phyloP scores from a whole-genome alignment of 2,888 invertebrate species.

The Ophion slaviceki region DNA sequence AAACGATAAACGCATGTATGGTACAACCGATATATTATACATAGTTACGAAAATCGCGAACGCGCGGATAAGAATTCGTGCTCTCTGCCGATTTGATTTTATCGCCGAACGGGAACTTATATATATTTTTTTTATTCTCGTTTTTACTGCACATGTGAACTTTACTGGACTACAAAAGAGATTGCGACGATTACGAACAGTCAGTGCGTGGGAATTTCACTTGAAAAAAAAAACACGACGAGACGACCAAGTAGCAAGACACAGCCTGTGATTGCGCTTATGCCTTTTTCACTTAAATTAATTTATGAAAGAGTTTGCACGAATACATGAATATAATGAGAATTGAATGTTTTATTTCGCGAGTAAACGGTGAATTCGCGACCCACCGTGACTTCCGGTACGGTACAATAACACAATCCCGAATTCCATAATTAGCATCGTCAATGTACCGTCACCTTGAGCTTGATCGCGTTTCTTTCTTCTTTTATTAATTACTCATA shows the following conservation, averaged over 20 bases:
- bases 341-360: constrained; percentile 8
- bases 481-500: not conserved
- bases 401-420: not conserved
- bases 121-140: too few relatives aligned
- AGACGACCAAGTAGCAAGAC: not conserved
- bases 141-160: too few relatives aligned
- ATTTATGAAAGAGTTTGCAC: not conserved
- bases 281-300: not conserved
- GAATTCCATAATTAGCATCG: not conserved
- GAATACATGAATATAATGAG: not conserved
- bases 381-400: not conserved
- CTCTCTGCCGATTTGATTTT: not conserved
- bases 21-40: constrained; percentile 56
- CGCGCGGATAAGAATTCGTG: constrained; percentile 22
- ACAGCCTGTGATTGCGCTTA: not conserved
- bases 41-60: constrained; percentile 47
- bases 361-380: constrained; percentile 13
- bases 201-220: not conserved
- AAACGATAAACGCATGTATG: constrained; percentile 61
- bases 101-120: not conserved
- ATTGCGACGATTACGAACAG: too few relatives aligned
- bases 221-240: not conserved
- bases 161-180: too few relatives aligned
- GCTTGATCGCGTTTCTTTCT: not conserved
- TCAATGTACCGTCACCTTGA: not conserved